Base-by-base conservation (phyloP, 2,113 vertebrate species). In the Pagrus major region DNA sequence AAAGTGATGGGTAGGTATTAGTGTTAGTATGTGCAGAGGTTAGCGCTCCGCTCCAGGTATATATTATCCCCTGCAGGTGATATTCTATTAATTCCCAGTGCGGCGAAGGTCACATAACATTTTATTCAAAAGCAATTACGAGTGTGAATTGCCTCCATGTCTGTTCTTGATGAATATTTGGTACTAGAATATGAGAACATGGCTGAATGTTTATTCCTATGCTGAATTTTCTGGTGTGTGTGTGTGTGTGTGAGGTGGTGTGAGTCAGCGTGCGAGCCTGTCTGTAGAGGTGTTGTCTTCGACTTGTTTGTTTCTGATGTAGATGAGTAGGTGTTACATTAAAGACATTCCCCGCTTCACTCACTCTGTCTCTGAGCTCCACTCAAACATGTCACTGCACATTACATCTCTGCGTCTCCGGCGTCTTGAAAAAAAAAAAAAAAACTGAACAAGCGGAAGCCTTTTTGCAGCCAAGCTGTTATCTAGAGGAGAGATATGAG, bases 261-360 rank as follows among this genome's bases (percentile, higher is more conserved):
- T 80, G 75, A 71, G 74, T 78, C 71, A 47, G 56, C 75, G 54
- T 80, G 55, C 3, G 23, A 25, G 64, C 71, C 51, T 76, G 52
- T 78, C 73, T 66, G 54, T 76, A 64, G 76, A 56, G 75, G 60
- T 83, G 83, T 74, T 83, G 84, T 78, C 86, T 88, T 76, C 25
- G 39, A 76, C 72, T 70, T 86, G 85, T 80, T 86, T 85, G 82
- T 76, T 63, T 85, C 74, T 77, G 82, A 83, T 91, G 80, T 83
- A 84, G 83, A 84, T 80, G 88, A 90, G 91, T 87, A 85, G 89
- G 90, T 88, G 92, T 86, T 81, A 86, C 83, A 90, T 91, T 88
- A 90, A 91, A 88, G 79, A 83, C 55, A 15, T 88, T 84, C 81
- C 72, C 77, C 15, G 68, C 83, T 86, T 88, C 86, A 83, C 78